Evolutionary conservation across 2,797 vertebrate species (phyloP), one percentile per base, ranked within the genome.

Genomic region (Cossypha polioptera): DNA sequence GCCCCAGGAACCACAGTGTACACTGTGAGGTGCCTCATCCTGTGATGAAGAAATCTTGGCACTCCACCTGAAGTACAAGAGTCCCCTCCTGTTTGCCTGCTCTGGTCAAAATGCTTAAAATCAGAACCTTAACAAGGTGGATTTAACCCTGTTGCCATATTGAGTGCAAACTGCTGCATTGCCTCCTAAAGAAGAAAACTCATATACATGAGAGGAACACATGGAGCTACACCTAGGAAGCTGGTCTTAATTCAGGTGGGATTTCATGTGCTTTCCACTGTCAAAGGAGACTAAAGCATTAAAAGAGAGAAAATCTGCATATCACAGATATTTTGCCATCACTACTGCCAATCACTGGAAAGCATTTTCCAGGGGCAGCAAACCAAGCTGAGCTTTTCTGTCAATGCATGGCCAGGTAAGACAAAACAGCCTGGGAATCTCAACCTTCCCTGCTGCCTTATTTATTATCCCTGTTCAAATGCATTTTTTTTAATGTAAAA

Each of bases 91-190:
- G 28, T 79, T 95, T 88, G 48, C 35, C 67, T 67, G 53, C 66
- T 71, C 77, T 62, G 18, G 66, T 73, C 55, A 83, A 84, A 94
- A 87, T 25, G 12, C 57, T 97, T 93, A 33, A 61, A 81, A 83
- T 35, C 36, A 75, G 76, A 90, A 57, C 40, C 31, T 24, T 20
- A 62, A 5, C 40, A 40, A 53, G 45, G 61, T 77, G 38, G n/a
- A 40, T 91, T 68, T 57, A 68, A 36, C 68, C 28, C 28, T 42
- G 63, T 47, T 62, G 35, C 55, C 4, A 0, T 10, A 8, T 3
- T 28, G 48, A 43, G 47, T 66, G 69, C 47, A n/a, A 84, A 20
- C 40, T 50, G 9, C 7, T 50, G 21, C 10, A 54, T 18, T 47
- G 16, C 16, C 42, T 89, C 31, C 43, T 67, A 9, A 54, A 55